Evolutionary conservation across 2,888 invertebrate species (phyloP), one percentile per base, ranked within the genome.

Genomic region (Caenorhabditis angaria): DNA sequence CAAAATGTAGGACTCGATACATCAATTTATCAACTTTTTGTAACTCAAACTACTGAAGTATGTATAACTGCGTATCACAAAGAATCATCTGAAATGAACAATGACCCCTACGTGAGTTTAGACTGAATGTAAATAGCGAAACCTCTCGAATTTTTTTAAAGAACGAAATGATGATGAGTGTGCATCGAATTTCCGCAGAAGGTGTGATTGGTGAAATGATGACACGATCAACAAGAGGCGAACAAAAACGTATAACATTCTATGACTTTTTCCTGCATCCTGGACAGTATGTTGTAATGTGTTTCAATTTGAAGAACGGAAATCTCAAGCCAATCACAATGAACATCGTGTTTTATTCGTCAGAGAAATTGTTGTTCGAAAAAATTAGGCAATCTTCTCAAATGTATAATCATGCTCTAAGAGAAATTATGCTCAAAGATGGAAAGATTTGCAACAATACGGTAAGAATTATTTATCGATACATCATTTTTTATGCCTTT

Each of bases 381-480:
- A 92, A 94, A 86, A 92, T 95, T 56, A 91, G 92, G 92, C 94
- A 4, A n/a, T 93, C 93, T 67, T 92, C 93, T 32, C 93, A 93
- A 88, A 91, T 95, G 61, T 90, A 96, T 70, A 95, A 96, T 4
- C 96, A 97, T 88, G 94, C 95, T 14, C 93, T 97, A 77, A 94
- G 96, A 67, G 96, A 63, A 94, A 94, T 41, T 88, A 95, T 76
- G 93, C 93, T 18, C 91, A 94, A 83, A 95, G 96, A 1, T 41
- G 76, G 78, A 18, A 63, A 70, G 6, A 20, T 63, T n/a, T 58
- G 65, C 3, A 59, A 48, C 25, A 66, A 47, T 12, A 32, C 48
- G 18, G 20, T 35, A n/a, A 56, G 47, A 8, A 5, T 48, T 48
- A 20, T 10, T 35, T 35, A 10, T 35, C 14, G 18, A 48, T 10